Percentiles rank a stretch among this genome's conserved stretches.
phyloP scores from a whole-genome alignment of 1,140 invertebrate species.

The Dryas iulia region DNA sequence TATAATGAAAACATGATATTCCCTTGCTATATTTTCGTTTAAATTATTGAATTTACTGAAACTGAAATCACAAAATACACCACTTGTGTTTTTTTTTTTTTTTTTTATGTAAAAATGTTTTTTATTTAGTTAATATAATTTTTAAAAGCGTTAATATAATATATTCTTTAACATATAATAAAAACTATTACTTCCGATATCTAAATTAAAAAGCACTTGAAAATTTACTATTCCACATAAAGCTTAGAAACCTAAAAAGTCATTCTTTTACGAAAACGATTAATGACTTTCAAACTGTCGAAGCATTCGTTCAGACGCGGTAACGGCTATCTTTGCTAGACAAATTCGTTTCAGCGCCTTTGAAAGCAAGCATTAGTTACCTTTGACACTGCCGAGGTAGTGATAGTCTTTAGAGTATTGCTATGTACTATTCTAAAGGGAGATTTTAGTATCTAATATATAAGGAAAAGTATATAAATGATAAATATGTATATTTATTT shows the following conservation, averaged over 20 bases:
- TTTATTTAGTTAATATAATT: too few relatives aligned
- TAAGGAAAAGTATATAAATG: background rate
- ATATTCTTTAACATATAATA: too few relatives aligned
- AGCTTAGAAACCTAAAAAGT: background rate
- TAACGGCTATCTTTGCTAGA: background rate
- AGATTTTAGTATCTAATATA: background rate
- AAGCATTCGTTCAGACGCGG: background rate
- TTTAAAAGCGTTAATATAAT: too few relatives aligned
- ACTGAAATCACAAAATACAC: too few relatives aligned
- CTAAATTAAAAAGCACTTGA: too few relatives aligned
- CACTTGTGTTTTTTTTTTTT: too few relatives aligned
- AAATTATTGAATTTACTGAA: too few relatives aligned
- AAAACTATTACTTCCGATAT: too few relatives aligned
- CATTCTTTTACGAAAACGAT: background rate
- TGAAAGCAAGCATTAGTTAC: background rate
- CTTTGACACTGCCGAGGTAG: background rate
- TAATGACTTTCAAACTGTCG: background rate
- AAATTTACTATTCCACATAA: background rate
- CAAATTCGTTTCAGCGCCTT: background rate
- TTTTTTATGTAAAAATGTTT: too few relatives aligned
- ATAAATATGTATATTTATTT: too few relatives aligned
- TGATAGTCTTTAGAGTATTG: background rate
- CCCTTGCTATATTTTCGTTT: too few relatives aligned
- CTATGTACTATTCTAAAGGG: background rate
- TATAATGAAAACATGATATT: too few relatives aligned